Percentiles rank a stretch among this genome's conserved stretches.
These are phyloP conservation scores for Bujurquina vittata DNA, from an alignment of 2,113 vertebrate genomes.

Conservation along the genomic window DNA sequence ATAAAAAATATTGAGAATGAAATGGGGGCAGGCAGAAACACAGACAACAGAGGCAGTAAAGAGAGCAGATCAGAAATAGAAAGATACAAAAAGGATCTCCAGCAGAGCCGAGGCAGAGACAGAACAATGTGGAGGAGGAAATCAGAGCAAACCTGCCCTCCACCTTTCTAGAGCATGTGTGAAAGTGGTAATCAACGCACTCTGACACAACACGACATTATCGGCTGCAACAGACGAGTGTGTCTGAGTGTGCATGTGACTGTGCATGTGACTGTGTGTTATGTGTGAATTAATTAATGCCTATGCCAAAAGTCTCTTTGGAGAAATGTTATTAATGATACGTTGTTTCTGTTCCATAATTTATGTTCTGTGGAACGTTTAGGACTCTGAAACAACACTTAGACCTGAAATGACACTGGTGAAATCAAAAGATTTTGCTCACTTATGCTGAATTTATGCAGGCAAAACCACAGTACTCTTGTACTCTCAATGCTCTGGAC, in stretches of 20 bases:
- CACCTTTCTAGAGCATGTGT: constrained; percentile 21
- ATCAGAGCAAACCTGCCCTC: constrained; percentile 23
- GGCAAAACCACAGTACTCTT: not conserved
- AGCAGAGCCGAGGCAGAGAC: not conserved
- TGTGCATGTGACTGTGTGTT: not conserved
- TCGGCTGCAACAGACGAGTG: not conserved
- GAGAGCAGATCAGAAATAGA: constrained; percentile 1
- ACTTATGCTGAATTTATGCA: not conserved
- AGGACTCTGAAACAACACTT: not conserved
- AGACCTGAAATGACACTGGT: not conserved
- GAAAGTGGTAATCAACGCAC: constrained; percentile 23
- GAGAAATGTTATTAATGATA: not conserved
- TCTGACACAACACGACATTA: constrained; percentile 15
- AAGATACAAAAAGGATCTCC: constrained; percentile 1
- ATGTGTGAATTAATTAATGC: not conserved
- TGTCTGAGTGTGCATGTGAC: not conserved
- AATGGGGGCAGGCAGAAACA: constrained; percentile 9
- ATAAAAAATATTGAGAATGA: not conserved
- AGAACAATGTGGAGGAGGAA: constrained; percentile 12
- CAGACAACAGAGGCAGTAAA: not conserved
- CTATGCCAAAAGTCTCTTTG: not conserved
- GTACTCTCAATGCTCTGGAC: too few relatives aligned
- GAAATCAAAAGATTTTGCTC: not conserved
- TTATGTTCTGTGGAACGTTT: not conserved
- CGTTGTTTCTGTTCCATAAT: not conserved